Evolutionary conservation across 2,888 invertebrate genomes (phyloP), one percentile per base, ranked within the genome.

Genomic region (Trissoscelio sp.): DNA sequence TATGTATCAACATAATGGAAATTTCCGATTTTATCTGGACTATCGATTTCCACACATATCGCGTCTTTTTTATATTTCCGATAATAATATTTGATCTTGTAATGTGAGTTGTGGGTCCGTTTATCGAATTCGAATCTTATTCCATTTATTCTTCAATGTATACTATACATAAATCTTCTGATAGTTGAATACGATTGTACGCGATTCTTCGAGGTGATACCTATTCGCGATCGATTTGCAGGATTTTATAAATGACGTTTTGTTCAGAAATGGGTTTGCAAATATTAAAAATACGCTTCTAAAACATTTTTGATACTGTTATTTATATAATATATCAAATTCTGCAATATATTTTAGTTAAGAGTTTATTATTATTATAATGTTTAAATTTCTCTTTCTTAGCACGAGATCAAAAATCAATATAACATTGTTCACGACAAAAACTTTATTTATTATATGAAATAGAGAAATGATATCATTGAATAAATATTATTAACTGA

Each of bases 191-290:
- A 57, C 34, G 58, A 57, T 48, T 48, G 37, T 48, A 48, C n/a
- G 37, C 70, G 58, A 70, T 70, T 58, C 48, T 58, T 57, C 37
- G 37, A 37, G 22, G 57, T 69, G 69, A 69, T 44, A 57, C 28
- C 34, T 69, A 69, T 69, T 69, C 55, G 31, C 57, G 57, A 69
- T 70, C 70, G 57, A 70, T 70, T 70, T 18, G 24, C 46, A 22
- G 64, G 37, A 37, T 34, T 62, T 48, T 20, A 22, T 37, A 14
- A 51, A 51, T 51, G 51, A 44, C 44, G 9, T 42, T 44, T 58
- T n/a, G 60, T 42, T 60, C 44, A 22, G 14, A 14, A 58, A 42
- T 18, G 28, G 42, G 9, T 44, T 42, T 18, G 6, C 6, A 9
- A 37, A 34, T 14, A 20, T 24, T 39, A 58, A 42, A 58, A 58